These are phyloP conservation scores for Odontamblyopus rebecca DNA, from an alignment of 2,797 vertebrate genomes.

Conservation along the genomic window DNA sequence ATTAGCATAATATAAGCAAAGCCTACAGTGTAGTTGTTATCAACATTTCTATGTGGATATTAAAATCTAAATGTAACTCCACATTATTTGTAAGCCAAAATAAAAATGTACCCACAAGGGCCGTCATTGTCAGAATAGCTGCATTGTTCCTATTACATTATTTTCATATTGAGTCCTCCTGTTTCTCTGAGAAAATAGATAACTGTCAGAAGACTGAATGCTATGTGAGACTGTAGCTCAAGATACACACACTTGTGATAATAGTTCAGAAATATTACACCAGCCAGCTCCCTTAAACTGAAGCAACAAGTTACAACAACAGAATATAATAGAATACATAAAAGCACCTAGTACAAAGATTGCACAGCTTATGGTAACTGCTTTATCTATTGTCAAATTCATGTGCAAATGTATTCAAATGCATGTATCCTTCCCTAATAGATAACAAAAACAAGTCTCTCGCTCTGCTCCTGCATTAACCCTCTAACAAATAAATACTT, in stretches of 20 bases:
- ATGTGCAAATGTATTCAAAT: constrained; percentile 2
- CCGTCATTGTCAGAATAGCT: background rate
- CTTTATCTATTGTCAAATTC: background rate
- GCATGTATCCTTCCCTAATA: background rate
- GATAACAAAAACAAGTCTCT: background rate
- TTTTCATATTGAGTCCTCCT: background rate
- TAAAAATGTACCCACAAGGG: background rate
- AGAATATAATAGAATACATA: background rate
- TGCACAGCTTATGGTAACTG: background rate
- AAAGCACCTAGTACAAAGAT: background rate
- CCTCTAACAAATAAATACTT: constrained; percentile 5
- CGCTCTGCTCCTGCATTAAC: background rate
- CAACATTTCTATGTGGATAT: background rate
- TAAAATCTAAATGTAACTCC: background rate
- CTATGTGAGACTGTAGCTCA: background rate
- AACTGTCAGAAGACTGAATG: background rate
- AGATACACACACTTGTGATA: background rate
- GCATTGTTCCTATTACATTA: background rate
- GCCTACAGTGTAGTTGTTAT: background rate
- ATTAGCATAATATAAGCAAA: background rate
- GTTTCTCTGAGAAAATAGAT: background rate
- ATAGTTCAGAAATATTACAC: background rate
- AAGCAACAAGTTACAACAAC: background rate
- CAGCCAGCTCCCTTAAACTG: background rate
- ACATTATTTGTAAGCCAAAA: background rate